phyloP scores from a whole-genome alignment of 1,140 invertebrate genomes.

The Drosophila paulistorum region DNA sequence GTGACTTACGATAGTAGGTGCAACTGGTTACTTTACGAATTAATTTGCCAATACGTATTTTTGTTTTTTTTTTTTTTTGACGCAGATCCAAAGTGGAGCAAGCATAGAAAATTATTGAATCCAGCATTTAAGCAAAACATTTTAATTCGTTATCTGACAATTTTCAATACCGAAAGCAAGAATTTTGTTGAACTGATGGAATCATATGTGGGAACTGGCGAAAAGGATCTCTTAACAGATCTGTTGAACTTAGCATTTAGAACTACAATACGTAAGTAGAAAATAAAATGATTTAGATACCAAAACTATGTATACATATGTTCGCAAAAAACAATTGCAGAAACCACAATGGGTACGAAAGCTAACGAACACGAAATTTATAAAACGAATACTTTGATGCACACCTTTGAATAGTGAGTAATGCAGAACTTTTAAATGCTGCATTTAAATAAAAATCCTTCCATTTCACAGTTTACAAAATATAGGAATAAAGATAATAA shows the following conservation, averaged over 20 bases:
- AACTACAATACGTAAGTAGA: slow-evolving; percentile 47
- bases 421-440: neutral
- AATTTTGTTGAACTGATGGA: slow-evolving; percentile 37
- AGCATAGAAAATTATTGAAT: slow-evolving; percentile 58
- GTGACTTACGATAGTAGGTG: slow-evolving; percentile 45
- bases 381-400: neutral
- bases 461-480: neutral
- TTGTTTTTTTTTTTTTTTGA: too few relatives aligned
- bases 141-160: slow-evolving; percentile 52
- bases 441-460: neutral
- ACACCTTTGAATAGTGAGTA: slow-evolving; percentile 40
- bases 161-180: slow-evolving; percentile 53
- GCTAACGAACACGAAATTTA: slow-evolving; percentile 8
- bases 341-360: slow-evolving; percentile 58
- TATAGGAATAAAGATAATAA: neutral
- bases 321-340: slow-evolving; percentile 18
- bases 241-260: slow-evolving; percentile 44
- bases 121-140: slow-evolving; percentile 49
- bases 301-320: too few relatives aligned
- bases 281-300: neutral
- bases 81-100: slow-evolving; percentile 51
- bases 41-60: too few relatives aligned
- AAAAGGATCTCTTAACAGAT: slow-evolving; percentile 27
- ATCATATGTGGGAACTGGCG: slow-evolving; percentile 23
- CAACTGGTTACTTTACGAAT: too few relatives aligned